Evolutionary conservation across 1,140 invertebrate species (phyloP), one percentile per base, ranked within the genome.

Genomic region (Sycobia sp.): DNA sequence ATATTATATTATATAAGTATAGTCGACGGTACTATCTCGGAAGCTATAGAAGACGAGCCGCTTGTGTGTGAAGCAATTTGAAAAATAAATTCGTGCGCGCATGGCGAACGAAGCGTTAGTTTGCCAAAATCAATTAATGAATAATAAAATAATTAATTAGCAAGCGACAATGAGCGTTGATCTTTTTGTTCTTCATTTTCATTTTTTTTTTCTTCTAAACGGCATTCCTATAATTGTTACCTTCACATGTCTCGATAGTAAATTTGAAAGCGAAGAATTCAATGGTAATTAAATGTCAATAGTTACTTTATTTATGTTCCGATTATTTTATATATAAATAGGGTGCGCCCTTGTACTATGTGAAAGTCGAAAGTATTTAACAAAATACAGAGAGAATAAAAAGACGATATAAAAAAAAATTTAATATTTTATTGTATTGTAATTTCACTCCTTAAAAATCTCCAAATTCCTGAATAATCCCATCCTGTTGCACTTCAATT

Each of bases 261-360:
- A 66, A 49, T 60, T n/a, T 59, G 44, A 66, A 36, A 50, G 25
- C 47, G 46, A 53, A 66, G 53, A 41, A 54, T 59, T 57, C 50
- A 55, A 59, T 55, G 55, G 27, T 56, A 57, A 57, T 62, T 46
- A 50, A n/a, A n/a, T 38, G 43, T 62, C 44, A 25, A 61, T 60
- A 49, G 32, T 55, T 20, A 63, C 43, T 68, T 59, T 68, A 54
- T 66, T 73, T 73, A 71, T 67, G 63, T 69, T 71, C 41, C 65
- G 59, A 62, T 63, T 61, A 32, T 63, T 70, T 71, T 69, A 66
- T 68, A 71, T 66, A 59, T 51, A 60, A 67, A 68, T 46, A n/a
- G n/a, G n/a, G n/a, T 69, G 66, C 71, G 66, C 69, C 65, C 73
- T 74, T 76, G 69, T 74, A 73, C 57, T 41, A 62, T 68, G 66